Evolutionary conservation across 1,140 invertebrate genomes (phyloP).

Genomic region (Magallana ariakensis): DNA sequence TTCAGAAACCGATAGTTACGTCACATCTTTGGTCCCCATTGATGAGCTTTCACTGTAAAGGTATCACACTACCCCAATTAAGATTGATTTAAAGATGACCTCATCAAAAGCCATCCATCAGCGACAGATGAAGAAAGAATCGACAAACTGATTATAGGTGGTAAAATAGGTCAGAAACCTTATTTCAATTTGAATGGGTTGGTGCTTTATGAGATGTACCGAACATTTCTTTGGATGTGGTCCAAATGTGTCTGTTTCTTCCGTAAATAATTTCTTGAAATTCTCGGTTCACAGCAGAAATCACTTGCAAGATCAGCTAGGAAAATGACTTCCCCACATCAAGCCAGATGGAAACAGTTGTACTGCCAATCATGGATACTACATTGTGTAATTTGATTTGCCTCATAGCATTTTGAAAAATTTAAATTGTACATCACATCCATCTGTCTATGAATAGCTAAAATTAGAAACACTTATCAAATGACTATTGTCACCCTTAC

Average conservation of each 20-base stretch:
- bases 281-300: conserved; percentile 6
- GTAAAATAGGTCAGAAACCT: not conserved
- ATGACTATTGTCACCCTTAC: too few relatives aligned
- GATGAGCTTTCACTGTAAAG: too few relatives aligned
- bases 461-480: too few relatives aligned
- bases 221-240: not conserved
- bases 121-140: not conserved
- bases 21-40: not conserved
- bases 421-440: too few relatives aligned
- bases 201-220: not conserved
- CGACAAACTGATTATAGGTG: not conserved
- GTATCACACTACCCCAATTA: too few relatives aligned
- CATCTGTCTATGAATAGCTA: too few relatives aligned
- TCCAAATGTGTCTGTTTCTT: not conserved
- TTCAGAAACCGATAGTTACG: not conserved
- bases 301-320: not conserved
- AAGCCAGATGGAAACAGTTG: too few relatives aligned
- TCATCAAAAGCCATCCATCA: not conserved
- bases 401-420: too few relatives aligned
- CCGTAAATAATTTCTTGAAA: not conserved
- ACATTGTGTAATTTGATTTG: too few relatives aligned
- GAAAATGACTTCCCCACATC: too few relatives aligned
- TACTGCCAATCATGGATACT: too few relatives aligned
- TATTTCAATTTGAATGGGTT: not conserved
- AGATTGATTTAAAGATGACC: not conserved